These are phyloP conservation scores for Unio delphinus DNA, from an alignment of 2,888 invertebrate species.

Conservation along the genomic window DNA sequence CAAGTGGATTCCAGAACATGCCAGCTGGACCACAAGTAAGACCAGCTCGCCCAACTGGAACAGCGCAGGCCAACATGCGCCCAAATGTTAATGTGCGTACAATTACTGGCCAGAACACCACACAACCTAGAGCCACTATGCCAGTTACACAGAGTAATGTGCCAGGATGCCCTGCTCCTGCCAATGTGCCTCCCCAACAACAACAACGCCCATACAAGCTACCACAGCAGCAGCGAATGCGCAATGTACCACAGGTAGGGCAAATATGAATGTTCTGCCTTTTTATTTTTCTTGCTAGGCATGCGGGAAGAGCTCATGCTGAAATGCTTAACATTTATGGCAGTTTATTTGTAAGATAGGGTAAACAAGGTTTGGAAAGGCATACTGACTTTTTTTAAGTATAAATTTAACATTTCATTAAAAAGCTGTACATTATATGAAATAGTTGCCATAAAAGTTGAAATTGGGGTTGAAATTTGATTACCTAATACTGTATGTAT, in stretches of 20 bases:
- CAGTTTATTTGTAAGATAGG: too few species aligned
- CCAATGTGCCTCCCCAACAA: constrained; percentile 26
- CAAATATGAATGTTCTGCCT: too few species aligned
- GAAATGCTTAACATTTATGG: too few species aligned
- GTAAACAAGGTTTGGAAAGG: too few species aligned
- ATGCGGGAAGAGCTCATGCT: too few species aligned
- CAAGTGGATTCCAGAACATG: constrained; percentile 50
- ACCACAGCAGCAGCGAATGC: constrained; percentile 10
- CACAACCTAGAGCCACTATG: constrained; percentile 78
- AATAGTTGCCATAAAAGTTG: too few species aligned
- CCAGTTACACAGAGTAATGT: constrained; percentile 28
- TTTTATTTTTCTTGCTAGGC: too few species aligned
- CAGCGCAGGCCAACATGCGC: constrained; percentile 22
- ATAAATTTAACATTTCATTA: too few species aligned
- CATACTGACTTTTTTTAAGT: too few species aligned
- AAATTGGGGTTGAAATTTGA: too few species aligned
- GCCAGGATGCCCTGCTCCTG: constrained; percentile 18
- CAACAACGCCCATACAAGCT: constrained; percentile 31
- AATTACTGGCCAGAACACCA: constrained; percentile 79
- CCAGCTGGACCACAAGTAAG: constrained; percentile 28
- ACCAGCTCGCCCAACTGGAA: constrained; percentile 43
- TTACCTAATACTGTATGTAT: too few species aligned
- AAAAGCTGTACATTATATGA: too few species aligned
- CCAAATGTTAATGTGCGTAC: constrained; percentile 79
- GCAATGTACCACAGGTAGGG: neutral